Evolutionary conservation across 2,888 invertebrate genomes (phyloP), one percentile per base, ranked within the genome.

Genomic region (Caenorhabditis parvicauda): DNA sequence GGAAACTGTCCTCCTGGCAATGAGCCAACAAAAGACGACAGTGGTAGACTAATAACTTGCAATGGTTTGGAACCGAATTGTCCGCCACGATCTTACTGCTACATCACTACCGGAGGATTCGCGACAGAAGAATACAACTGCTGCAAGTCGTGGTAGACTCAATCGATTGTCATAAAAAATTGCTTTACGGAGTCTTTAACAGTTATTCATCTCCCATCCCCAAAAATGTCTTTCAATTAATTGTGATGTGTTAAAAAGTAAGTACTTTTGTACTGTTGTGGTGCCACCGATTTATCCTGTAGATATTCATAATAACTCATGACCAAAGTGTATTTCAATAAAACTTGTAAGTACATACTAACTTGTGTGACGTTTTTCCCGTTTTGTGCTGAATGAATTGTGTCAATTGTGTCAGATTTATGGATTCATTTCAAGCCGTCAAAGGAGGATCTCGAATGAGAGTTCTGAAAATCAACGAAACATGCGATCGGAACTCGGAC

Each of bases 71-170:
- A 70, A 44, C 80, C 80, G 5, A 77, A 80, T 39, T 81, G 81
- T 54, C 78, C 79, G 17, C 77, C 81, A 2, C 55, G 76, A 24
- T 72, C 75, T 19, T 81, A 81, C 52, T 81, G 81, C 53, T 81
- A 79, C 51, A 80, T 79, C 28, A 79, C 80, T 19, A 59, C 64
- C 9, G 81, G 79, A 22, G 74, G 73, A 41, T 73, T 76, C 43
- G 79, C 79, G 28, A 70, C 70, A 17, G 79, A 70, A 45, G 74
- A 75, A 28, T 79, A 80, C 60, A 80, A 80, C 58, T 79, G 79
- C 57, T 79, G 79, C 63, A 77, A 72, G 54, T 72, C 74, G 45
- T 74, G 70, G 71, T 74, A 67, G 55, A 29, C 32, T 14, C 28
- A n/a, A n/a, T 39, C 21, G 19, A 9, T 24, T 46, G 38, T 14